These are phyloP conservation scores for Drosophila ironensis DNA, from an alignment of 1,140 invertebrate species.

Conservation along the genomic window DNA sequence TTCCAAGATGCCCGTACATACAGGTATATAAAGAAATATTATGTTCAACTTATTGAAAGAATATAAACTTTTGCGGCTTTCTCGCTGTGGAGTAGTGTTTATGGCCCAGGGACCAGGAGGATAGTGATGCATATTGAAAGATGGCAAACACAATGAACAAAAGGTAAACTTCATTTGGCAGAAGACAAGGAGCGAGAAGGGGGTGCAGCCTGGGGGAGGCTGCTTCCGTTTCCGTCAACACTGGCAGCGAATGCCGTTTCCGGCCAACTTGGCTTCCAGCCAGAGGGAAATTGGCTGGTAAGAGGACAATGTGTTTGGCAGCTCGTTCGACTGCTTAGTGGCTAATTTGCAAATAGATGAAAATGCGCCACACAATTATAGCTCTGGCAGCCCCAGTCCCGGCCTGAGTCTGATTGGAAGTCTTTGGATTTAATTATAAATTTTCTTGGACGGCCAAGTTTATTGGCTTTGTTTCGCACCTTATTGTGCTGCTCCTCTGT, in stretches of 20 bases:
- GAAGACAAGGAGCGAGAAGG: constrained; percentile 16
- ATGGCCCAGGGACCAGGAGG: constrained; percentile 3
- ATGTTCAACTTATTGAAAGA: not conserved
- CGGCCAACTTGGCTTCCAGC: constrained; percentile 25
- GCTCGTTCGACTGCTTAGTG: constrained; percentile 56
- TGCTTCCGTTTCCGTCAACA: constrained; percentile 44
- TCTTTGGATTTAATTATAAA: constrained; percentile 63
- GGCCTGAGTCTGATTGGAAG: constrained; percentile 10
- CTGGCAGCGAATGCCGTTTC: constrained; percentile 33
- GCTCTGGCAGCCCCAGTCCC: constrained; percentile 12
- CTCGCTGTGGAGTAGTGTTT: constrained; percentile 23
- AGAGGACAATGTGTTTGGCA: constrained; percentile 25
- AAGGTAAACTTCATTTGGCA: constrained; percentile 49
- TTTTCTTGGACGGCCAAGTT: constrained; percentile 14
- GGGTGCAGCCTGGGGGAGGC: not conserved
- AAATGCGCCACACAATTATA: constrained; percentile 51
- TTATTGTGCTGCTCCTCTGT: not conserved
- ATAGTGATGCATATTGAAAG: constrained; percentile 40
- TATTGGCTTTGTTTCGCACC: constrained; percentile 13
- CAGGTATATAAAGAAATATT: too few relatives aligned
- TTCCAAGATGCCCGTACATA: too few relatives aligned
- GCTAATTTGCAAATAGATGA: constrained; percentile 69
- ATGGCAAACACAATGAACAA: constrained; percentile 52
- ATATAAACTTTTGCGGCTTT: not conserved
- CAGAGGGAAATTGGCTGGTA: constrained; percentile 11